Base-by-base conservation (phyloP, 64 coral and sea anemone species). In the Pocillopora damicornis region DNA sequence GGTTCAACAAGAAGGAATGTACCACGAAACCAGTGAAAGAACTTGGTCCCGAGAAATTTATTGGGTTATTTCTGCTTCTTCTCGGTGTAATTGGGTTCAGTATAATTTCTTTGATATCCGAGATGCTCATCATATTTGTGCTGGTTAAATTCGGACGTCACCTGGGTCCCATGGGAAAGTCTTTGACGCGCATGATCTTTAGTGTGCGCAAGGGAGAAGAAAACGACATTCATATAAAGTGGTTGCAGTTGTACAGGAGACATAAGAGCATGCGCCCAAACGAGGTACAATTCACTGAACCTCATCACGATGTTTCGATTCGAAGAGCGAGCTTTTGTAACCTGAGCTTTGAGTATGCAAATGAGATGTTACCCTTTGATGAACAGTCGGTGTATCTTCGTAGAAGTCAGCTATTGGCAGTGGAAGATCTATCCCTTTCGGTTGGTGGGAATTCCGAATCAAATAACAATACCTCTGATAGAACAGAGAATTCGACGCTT, bases 31-130 rank as follows among this genome's bases (percentile, higher is more conserved):
- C 81, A 9, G 81, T 85, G 0, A 30, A 72, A 9, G 68, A 85
- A n/a, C 65, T 85, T 0, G 22, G 20, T 14, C 51, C 42, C 22
- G 63, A 72, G 17, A 71, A 73, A 26, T 91, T 91, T 9, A 83
- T 75, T 15, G 89, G 89, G 15, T 85, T 91, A 37, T 91, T 91
- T 78, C 35, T 91, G 13, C 73, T 78, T 13, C 37, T 91, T 13
- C 58, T 59, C 6, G 42, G 73, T 17, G 89, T 91, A 18, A 86
- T 91, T 0, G 59, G n/a, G 0, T 91, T 86, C 60, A 45, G 82
- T 15, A 60, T 91, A 1, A 26, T 86, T 6, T 74, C 89, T 13
- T 61, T 91, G 11, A 18, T 79, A 12, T 69, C 63, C 4, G 89
- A 91, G 26, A 77, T 91, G 15, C 11, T 91, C 15, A 57, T 91